A percentile compares a stretch with the other conserved stretches of the same genome.
Conservation (phyloP, 1,140 invertebrate species). For the Euura saliciscinereae region DNA sequence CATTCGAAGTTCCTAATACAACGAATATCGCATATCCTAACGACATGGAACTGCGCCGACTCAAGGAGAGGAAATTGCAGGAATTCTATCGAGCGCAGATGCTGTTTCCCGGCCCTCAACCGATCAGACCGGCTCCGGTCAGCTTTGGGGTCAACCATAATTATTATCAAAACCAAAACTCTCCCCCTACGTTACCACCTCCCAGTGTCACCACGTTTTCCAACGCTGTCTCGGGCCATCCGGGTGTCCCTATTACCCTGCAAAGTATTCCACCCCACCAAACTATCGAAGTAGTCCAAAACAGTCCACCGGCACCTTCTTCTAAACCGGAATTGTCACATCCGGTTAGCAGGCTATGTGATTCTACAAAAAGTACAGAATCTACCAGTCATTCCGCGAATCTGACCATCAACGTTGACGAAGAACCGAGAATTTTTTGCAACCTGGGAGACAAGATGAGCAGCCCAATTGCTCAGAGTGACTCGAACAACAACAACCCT, state of each 20-base stretch:
- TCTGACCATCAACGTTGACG: background rate
- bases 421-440: background rate
- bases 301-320: background rate
- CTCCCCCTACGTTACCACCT: background rate
- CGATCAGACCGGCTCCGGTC: constrained; percentile 13
- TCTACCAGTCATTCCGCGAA: background rate
- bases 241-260: background rate
- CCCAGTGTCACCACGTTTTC: background rate
- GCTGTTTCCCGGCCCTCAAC: constrained; percentile 12
- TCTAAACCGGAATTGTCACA: constrained; percentile 34
- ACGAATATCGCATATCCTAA: background rate
- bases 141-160: background rate
- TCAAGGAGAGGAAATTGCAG: constrained; percentile 31
- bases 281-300: background rate
- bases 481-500: constrained; percentile 41
- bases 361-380: constrained; percentile 24
- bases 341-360: constrained; percentile 45
- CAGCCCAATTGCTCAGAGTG: constrained; percentile 24
- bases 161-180: constrained; percentile 13
- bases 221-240: background rate
- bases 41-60: constrained; percentile 20
- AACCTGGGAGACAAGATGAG: background rate
- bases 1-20: background rate
- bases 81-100: constrained; percentile 34
- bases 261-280: background rate